A percentile compares a stretch with the other conserved stretches of the same genome.
phyloP scores from a whole-genome alignment of 2,113 vertebrate species.

The Rhipidura dahli region DNA sequence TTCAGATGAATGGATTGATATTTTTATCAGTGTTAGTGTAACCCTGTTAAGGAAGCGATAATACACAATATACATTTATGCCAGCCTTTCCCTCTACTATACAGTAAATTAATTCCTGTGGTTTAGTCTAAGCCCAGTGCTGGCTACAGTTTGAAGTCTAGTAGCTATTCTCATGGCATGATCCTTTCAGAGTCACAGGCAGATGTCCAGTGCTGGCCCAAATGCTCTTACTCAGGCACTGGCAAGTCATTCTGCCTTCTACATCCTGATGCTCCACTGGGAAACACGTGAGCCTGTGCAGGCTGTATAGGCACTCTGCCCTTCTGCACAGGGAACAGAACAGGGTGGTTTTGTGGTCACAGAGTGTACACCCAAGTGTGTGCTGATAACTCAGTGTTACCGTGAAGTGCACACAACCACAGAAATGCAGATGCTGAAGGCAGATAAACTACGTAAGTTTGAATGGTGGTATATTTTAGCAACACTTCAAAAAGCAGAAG shows the following conservation, averaged over 20 bases:
- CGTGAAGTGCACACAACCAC: not conserved
- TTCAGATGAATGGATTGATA: not conserved
- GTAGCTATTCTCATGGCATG: rapidly evolving
- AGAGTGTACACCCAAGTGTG: not conserved
- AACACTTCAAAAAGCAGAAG: not conserved
- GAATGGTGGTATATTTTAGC: not conserved
- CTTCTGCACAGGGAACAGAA: not conserved
- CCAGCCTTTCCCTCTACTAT: not conserved
- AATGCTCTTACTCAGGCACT: not conserved
- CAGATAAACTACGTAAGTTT: not conserved
- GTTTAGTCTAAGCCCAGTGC: not conserved
- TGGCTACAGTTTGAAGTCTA: not conserved
- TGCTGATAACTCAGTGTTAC: not conserved
- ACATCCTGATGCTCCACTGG: not conserved
- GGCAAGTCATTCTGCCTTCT: not conserved
- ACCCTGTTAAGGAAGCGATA: not conserved
- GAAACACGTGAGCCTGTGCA: rapidly evolving
- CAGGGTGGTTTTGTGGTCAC: not conserved
- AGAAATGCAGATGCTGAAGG: not conserved
- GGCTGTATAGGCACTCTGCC: not conserved
- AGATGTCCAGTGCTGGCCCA: not conserved
- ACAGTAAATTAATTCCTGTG: not conserved
- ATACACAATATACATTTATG: not conserved
- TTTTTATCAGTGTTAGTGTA: not conserved
- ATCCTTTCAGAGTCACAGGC: not conserved